These are phyloP conservation scores for Samia ricini DNA, from an alignment of 1,140 invertebrate species.

Conservation along the genomic window DNA sequence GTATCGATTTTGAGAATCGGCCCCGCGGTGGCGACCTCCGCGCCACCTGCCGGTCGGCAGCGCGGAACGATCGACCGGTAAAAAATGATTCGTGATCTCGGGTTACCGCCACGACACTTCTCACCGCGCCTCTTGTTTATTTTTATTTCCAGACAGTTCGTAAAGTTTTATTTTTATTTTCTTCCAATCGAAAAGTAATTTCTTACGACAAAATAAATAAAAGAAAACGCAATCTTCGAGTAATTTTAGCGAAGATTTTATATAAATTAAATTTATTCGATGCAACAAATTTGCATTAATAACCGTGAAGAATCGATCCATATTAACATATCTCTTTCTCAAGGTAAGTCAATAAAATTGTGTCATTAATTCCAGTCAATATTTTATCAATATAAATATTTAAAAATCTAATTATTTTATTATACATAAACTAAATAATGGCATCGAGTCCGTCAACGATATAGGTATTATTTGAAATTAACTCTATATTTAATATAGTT, in stretches of 20 bases:
- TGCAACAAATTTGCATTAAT: background rate
- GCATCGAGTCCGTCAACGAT: too few relatives aligned
- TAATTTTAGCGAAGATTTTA: background rate
- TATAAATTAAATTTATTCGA: background rate
- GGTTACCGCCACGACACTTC: slow-evolving; percentile 35
- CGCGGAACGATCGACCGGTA: slow-evolving; percentile 51
- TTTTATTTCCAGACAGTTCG: slow-evolving; percentile 43
- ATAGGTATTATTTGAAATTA: too few relatives aligned
- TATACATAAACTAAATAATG: too few relatives aligned
- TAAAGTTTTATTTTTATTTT: slow-evolving; percentile 27
- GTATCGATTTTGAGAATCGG: slow-evolving; percentile 14
- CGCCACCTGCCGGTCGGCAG: slow-evolving; percentile 30
- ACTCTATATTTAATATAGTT: too few relatives aligned
- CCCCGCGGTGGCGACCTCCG: slow-evolving; percentile 46
- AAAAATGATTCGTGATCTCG: slow-evolving; percentile 56
- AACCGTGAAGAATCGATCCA: background rate
- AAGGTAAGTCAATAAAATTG: background rate
- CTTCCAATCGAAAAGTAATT: slow-evolving; percentile 1
- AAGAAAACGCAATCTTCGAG: background rate
- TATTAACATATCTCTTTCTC: background rate
- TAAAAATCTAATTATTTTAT: background rate
- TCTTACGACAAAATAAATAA: background rate
- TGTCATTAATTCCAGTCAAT: background rate
- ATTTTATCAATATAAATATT: background rate
- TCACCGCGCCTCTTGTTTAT: slow-evolving; percentile 34